Base-by-base conservation (phyloP, 1,140 invertebrate genomes). In the Lerema accius region DNA sequence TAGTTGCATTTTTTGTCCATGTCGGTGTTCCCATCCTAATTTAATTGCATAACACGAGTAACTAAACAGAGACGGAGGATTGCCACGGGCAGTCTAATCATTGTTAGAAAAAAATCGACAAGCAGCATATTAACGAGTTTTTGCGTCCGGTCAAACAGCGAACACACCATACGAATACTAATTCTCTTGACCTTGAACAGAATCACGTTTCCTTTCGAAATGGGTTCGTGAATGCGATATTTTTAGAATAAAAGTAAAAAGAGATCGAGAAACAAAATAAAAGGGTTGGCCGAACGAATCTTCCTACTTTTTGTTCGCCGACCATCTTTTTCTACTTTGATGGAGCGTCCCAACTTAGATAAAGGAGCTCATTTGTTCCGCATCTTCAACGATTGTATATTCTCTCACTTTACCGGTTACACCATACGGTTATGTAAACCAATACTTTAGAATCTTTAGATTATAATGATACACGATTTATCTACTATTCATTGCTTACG, bases 201-300 rank as follows among this genome's bases (percentile, higher is more conserved):
- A 86, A 84, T 85, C 85, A 86, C 86, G 86, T 88, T 89, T 89
- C 84, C 84, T 89, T 89, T 89, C 86, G 80, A 89, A 89, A 89
- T 89, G 84, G 81, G 84, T 80, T 79, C 74, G 84, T 85, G 84
- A 86, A 89, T 85, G 79, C 77, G 75, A 86, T 88, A 85, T 89
- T 87, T 87, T 89, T 87, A 89, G 80, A 84, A 87, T 78, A 86
- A 87, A 84, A 84, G 77, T 83, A 88, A 89, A 89, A 89, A 85
- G 78, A 77, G 69, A 70, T 73, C 71, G 72, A 71, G 72, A 76
- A 83, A 80, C 74, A 76, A 82, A 89, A 86, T 84, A 82, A 86
- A 89, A 84, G 85, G 83, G 79, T 84, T 81, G 76, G 73, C 62
- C 78, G 76, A 76, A 76, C 75, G 82, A 78, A 82, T 80, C 80